Conservation (phyloP, 2,797 vertebrate genomes). For the Choloepus didactylus region DNA sequence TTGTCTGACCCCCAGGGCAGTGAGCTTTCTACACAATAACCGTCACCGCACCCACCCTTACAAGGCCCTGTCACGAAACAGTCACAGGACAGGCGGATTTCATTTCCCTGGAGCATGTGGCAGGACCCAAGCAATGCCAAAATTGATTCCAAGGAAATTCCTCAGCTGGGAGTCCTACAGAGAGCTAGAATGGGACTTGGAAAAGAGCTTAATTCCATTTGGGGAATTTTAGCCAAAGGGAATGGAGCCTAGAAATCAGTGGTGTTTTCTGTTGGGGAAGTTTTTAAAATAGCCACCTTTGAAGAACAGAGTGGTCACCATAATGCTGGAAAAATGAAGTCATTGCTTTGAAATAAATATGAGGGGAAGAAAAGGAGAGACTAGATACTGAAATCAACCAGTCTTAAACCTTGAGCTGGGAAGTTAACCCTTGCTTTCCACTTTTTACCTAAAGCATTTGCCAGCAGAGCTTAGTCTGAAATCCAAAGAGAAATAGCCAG, state of each 20-base stretch:
- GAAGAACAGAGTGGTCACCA: conserved; percentile 67
- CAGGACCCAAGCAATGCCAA: background rate
- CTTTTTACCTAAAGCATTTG: background rate
- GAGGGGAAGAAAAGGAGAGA: conserved; percentile 50
- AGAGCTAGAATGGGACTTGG: conserved; percentile 77
- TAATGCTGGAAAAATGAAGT: conserved; percentile 70
- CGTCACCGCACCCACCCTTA: background rate
- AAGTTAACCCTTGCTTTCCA: background rate
- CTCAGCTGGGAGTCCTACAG: conserved; percentile 61
- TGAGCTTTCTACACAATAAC: background rate
- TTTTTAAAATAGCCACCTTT: conserved; percentile 67
- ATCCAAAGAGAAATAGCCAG: background rate
- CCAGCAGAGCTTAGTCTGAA: background rate
- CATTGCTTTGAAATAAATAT: conserved; percentile 59
- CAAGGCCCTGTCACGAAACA: background rate
- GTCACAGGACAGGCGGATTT: conserved; percentile 11
- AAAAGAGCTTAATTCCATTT: conserved; percentile 73
- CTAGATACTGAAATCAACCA: background rate
- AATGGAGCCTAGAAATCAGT: conserved; percentile 74
- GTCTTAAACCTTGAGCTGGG: background rate
- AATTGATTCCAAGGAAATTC: conserved; percentile 76
- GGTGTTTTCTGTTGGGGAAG: conserved; percentile 70
- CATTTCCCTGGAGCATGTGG: conserved; percentile 57
- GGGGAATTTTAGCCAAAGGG: conserved; percentile 59
- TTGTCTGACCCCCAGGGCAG: background rate